A percentile compares a stretch with the other conserved stretches of the same genome.
Evolutionary conservation across 2,888 invertebrate species (phyloP).

Genomic region (Nowickia ferox): DNA sequence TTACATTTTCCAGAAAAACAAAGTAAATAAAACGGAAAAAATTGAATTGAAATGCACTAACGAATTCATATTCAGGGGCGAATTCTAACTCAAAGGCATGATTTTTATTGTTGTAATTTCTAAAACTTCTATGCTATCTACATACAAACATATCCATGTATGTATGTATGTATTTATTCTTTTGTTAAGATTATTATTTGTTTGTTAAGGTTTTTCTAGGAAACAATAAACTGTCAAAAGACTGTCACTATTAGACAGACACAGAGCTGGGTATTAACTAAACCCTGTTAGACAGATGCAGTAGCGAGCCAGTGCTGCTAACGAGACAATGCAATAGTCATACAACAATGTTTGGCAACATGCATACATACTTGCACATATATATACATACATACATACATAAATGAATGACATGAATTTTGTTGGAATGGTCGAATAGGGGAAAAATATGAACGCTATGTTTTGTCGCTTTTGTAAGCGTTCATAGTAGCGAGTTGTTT

Average conservation of each 20-base stretch:
- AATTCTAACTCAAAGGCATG: constrained; percentile 21
- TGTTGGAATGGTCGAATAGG: background rate
- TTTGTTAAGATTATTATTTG: constrained; percentile 12
- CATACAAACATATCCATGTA: too few species aligned
- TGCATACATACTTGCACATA: background rate
- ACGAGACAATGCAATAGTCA: background rate
- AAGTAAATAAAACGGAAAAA: background rate
- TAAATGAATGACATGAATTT: constrained; percentile 24
- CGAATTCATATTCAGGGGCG: constrained; percentile 18
- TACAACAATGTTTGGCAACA: constrained; percentile 36
- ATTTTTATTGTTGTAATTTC: constrained; percentile 26
- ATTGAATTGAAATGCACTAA: background rate
- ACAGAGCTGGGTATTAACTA: background rate
- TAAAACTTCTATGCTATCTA: constrained; percentile 13
- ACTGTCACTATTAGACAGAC: constrained; percentile 58
- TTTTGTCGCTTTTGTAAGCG: constrained; percentile 14
- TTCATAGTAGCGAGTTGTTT: constrained; percentile 8
- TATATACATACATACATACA: background rate
- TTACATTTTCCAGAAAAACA: constrained; percentile 30
- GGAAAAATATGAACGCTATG: constrained; percentile 7
- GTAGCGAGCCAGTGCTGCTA: background rate
- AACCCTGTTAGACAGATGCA: constrained; percentile 25
- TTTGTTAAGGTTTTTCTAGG: constrained; percentile 56
- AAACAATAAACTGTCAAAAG: constrained; percentile 71
- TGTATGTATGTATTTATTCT: background rate